Base-by-base conservation (phyloP, 1,140 invertebrate species). In the Bombus fervidus region DNA sequence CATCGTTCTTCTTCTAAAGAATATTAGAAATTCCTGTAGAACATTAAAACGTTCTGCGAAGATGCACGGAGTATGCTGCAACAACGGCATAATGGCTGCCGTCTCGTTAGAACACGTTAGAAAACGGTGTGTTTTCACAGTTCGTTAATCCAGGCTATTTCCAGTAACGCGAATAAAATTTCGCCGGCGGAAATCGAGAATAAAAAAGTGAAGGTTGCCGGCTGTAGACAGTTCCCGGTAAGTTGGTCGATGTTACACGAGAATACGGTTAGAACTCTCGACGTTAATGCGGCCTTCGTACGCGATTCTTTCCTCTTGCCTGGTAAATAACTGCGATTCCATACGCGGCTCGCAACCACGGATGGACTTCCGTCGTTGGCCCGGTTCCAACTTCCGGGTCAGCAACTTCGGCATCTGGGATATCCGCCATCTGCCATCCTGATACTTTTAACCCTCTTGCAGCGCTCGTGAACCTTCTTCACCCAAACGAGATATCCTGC, bases 351-450 rank as follows among this genome's bases (percentile, higher is more conserved):
- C 76, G 39, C 34, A 64, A 81, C 71, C 37, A 62, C 59, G 34
- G 39, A 9, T 59, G 59, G 9, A 41, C 34, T 75, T 57, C 57
- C 84, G 43, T 9, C 39, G 71, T 86, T 86, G 84, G 84, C 79
- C 59, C 37, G 69, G 10, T 59, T 86, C 84, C 84, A 86, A n/a
- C 79, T 81, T 75, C 79, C 69, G 78, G 84, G 79, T 86, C 84
- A 86, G 31, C 79, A 75, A 75, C 79, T 81, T 76, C 43, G 62
- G 69, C 53, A 72, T 80, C 77, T 79, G 83, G 83, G 53, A 64
- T 80, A 73, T 47, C 77, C 41, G 18, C 68, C 75, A 41, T 53
- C 28, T 47, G 31, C 62, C 62, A 6, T 22, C 31, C n/a, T 18
- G 83, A 83, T 79, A 64, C 77, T 68, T 80, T 53, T 62, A 57